Evolutionary conservation across 2,888 invertebrate genomes (phyloP).

Genomic region (Sycophila texana): DNA sequence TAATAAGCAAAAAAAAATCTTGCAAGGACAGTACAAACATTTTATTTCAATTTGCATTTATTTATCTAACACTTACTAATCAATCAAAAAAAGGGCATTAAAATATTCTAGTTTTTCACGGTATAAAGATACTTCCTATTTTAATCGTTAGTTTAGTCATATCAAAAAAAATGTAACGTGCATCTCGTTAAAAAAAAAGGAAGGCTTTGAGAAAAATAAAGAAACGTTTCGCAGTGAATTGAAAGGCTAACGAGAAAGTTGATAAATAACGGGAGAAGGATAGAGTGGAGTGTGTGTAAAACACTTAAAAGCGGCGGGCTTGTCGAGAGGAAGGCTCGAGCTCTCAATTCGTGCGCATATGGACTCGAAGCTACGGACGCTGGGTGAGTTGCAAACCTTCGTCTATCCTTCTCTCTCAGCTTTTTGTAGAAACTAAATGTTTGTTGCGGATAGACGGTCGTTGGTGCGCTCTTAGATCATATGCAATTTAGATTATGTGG

Average conservation of each 20-base stretch:
- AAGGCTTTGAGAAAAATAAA: slow-evolving; percentile 37
- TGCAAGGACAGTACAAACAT: neutral
- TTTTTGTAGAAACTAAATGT: slow-evolving; percentile 11
- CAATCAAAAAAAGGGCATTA: slow-evolving; percentile 20
- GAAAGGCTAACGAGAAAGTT: slow-evolving; percentile 10
- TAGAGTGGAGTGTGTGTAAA: slow-evolving; percentile 68
- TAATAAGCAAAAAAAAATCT: neutral
- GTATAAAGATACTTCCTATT: slow-evolving; percentile 20
- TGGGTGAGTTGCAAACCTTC: slow-evolving; percentile 72
- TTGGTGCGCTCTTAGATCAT: neutral
- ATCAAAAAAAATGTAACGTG: neutral
- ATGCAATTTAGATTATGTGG: neutral
- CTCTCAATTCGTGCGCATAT: slow-evolving; percentile 61
- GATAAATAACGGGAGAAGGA: slow-evolving; percentile 72
- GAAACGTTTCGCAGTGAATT: slow-evolving; percentile 56
- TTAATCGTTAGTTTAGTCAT: slow-evolving; percentile 2
- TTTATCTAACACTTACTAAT: slow-evolving; percentile 40
- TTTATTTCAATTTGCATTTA: slow-evolving; percentile 27
- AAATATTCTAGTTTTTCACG: slow-evolving; percentile 36
- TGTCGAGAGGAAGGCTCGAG: slow-evolving; percentile 64
- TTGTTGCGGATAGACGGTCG: slow-evolving; percentile 1
- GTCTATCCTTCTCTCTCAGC: slow-evolving; percentile 74
- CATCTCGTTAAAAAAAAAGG: slow-evolving; percentile 40
- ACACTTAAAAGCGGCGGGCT: slow-evolving; percentile 56
- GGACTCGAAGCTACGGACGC: slow-evolving; percentile 39